Evolutionary conservation across 2,113 vertebrate species (phyloP), one percentile per base, ranked within the genome.

Genomic region (Collichthys lucidus): DNA sequence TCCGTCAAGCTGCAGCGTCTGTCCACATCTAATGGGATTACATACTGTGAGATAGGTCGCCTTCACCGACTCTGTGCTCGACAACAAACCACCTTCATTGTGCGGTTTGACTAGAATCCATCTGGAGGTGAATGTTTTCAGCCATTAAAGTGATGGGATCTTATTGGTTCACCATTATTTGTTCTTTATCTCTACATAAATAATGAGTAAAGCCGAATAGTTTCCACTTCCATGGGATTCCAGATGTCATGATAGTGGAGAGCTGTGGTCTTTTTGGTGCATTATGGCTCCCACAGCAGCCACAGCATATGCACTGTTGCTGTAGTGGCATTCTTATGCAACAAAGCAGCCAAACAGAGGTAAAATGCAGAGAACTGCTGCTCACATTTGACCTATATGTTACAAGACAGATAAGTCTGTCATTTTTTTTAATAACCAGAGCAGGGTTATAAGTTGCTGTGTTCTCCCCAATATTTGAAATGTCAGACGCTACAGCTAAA

Each of bases 91-190:
- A 24, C 44, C 42, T 4, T 67, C 59, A 62, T 26, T 59, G 10
- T 49, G 69, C 65, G 80, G 66, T 65, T 61, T 77, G n/a, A 14
- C 20, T 3, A 66, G n/a, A 17, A 47, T 72, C 49, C 61, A 75
- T 49, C 46, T 19, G 20, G 14, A 0, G 5, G 15, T 76, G n/a
- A 35, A 46, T 49, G 22, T 17, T 47, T 49, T 80, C 17, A 50
- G 50, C 16, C 49, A 50, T 72, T 11, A 56, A 10, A 15, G 17
- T 52, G 17, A 44, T 47, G 14, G 16, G 59, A 64, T 47, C 10
- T 4, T 53, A 55, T 15, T 31, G 35, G 6, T 60, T 72, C 46
- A 11, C 20, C 16, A 44, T 74, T 11, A 63, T 78, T 67, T 61
- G 6, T 61, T 49, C 64, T 71, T 50, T 57, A 8, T 7, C 47